Base-by-base conservation (phyloP, 2,113 vertebrate genomes). In the Periophthalmodon schlosseri region DNA sequence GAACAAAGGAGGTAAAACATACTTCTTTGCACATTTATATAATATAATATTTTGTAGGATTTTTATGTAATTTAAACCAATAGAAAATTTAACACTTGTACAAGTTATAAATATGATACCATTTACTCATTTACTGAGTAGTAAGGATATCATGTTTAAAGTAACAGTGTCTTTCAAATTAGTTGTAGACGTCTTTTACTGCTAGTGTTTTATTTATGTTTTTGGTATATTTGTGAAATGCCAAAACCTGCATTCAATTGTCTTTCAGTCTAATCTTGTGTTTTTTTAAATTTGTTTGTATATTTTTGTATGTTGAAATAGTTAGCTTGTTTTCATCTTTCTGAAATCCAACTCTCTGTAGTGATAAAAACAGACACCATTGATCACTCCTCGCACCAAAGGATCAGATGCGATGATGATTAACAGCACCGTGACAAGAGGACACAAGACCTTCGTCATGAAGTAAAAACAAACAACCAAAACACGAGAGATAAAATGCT, bases 321-420 rank as follows among this genome's bases (percentile, higher is more conserved):
- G 90, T 92, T 93, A 93, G 92, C 87, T 92, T 91, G 82, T 93
- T 91, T 89, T 84, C 79, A 93, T 94, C 93, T 87, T 74, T 24
- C 89, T 24, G 88, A 89, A 92, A 92, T 91, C 87, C 86, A 90
- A 81, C 85, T 90, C 90, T 82, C 84, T 73, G 82, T 83, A 79
- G 87, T 87, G 89, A 89, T 89, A 92, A 92, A 90, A 91, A 91
- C 52, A 78, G 86, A 86, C 84, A 87, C 89, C 88, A 74, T 85
- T 60, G 23, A 80, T 66, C 79, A 72, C 74, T 89, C 79, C 73
- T 81, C 77, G 78, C 83, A 90, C 85, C 84, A 81, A 86, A 20
- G 63, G 79, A 92, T 84, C 77, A 89, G 84, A 93, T 91, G 85
- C 69, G 86, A 76, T 74, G 74, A 84, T 87, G 91, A 91, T 91